Evolutionary conservation across 2,888 invertebrate species (phyloP).

Genomic region (Aplocera efformata): DNA sequence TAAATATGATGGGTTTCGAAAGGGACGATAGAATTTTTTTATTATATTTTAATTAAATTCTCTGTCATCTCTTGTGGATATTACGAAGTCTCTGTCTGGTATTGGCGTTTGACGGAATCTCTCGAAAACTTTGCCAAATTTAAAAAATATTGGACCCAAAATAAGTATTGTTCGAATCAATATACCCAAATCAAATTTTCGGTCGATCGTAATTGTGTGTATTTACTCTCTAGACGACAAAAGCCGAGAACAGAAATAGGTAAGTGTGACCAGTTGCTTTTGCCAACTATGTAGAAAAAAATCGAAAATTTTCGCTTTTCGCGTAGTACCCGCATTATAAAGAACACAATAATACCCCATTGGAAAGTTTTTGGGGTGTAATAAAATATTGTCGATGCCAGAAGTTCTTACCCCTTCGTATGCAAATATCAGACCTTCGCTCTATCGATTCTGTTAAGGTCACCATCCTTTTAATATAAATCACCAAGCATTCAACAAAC

Average conservation of each 20-base stretch:
- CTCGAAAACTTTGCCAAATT: slow-evolving; percentile 49
- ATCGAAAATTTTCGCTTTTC: too few relatives aligned
- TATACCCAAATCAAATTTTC: too few relatives aligned
- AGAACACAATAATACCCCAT: neutral
- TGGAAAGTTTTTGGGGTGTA: slow-evolving; percentile 5
- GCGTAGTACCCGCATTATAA: too few relatives aligned
- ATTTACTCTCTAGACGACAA: too few relatives aligned
- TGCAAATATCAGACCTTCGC: slow-evolving; percentile 19
- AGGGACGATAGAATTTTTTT: slow-evolving; percentile 72
- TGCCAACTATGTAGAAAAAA: too few relatives aligned
- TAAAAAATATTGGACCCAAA: too few relatives aligned
- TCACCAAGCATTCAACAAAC: slow-evolving; percentile 24
- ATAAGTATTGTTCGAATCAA: slow-evolving; percentile 27
- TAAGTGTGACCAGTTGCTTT: too few relatives aligned
- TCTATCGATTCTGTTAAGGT: slow-evolving; percentile 18
- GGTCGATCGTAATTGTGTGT: too few relatives aligned
- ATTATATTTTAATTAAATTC: slow-evolving; percentile 78
- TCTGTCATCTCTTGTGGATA: slow-evolving; percentile 72
- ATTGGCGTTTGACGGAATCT: slow-evolving; percentile 71
- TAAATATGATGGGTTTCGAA: slow-evolving; percentile 47
- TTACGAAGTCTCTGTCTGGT: slow-evolving; percentile 65
- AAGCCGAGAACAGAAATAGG: too few relatives aligned
- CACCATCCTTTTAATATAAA: slow-evolving; percentile 24
- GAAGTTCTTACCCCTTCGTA: slow-evolving; percentile 10
- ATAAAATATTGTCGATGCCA: slow-evolving; percentile 9